These are phyloP conservation scores for Papilio dardanus DNA, from an alignment of 1,140 invertebrate species.

Conservation along the genomic window DNA sequence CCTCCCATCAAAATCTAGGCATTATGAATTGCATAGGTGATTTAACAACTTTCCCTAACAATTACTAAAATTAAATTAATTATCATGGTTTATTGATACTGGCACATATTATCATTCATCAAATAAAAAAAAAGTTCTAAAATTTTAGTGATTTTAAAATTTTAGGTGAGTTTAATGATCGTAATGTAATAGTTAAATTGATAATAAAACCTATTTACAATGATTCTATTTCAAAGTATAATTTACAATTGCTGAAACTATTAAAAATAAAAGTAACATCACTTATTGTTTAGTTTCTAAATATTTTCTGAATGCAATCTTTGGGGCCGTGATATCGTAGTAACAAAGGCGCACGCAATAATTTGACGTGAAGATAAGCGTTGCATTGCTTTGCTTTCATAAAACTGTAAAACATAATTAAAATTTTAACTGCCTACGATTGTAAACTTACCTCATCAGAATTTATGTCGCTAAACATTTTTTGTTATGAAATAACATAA, in stretches of 20 bases:
- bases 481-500: background rate
- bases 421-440: background rate
- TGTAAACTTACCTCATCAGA: background rate
- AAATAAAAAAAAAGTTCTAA: too few species aligned
- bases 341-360: slow-evolving; percentile 19
- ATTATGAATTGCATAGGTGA: slow-evolving; percentile 21
- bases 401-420: slow-evolving; percentile 8
- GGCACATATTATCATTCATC: too few species aligned
- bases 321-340: background rate
- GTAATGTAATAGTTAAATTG: too few species aligned
- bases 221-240: too few species aligned
- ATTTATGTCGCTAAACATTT: background rate
- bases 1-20: slow-evolving; percentile 51
- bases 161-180: too few species aligned
- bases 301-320: slow-evolving; percentile 6
- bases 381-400: slow-evolving; percentile 15
- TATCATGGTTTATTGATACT: too few species aligned
- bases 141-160: too few species aligned
- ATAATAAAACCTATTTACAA: too few species aligned
- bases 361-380: slow-evolving; percentile 5
- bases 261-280: background rate
- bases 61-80: background rate
- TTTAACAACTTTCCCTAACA: background rate
- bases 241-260: too few species aligned
- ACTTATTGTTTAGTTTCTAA: background rate